Conservation (phyloP, 2,888 invertebrate genomes). For the Gonocerus acuteangulatus region DNA sequence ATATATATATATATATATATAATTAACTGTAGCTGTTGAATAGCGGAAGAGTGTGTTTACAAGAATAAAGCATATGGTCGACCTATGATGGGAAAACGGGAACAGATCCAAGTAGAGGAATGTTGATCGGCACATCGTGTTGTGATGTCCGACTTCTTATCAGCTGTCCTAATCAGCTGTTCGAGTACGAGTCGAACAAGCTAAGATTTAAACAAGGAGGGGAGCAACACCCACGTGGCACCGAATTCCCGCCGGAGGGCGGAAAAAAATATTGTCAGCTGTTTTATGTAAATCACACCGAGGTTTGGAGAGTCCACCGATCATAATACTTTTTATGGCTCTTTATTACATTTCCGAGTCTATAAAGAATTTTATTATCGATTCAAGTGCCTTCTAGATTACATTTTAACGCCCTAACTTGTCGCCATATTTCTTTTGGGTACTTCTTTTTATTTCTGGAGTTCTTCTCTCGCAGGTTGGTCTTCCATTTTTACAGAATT, state of each 20-base stretch:
- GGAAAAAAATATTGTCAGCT: slow-evolving; percentile 21
- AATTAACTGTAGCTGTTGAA: too few species aligned
- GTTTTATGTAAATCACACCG: slow-evolving; percentile 22
- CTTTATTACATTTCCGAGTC: slow-evolving; percentile 22
- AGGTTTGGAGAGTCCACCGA: slow-evolving; percentile 5
- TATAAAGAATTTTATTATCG: slow-evolving; percentile 24
- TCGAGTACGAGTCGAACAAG: too few species aligned
- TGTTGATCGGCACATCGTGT: too few species aligned
- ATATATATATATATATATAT: too few species aligned
- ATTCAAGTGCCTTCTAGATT: slow-evolving; percentile 23
- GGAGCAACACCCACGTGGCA: slow-evolving; percentile 7
- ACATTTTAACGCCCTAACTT: slow-evolving; percentile 24
- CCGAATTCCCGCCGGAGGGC: slow-evolving; percentile 1
- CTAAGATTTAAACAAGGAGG: slow-evolving; percentile 21
- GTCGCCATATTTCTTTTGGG: not conserved
- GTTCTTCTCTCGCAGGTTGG: not conserved
- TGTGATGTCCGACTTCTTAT: too few species aligned
- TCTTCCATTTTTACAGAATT: slow-evolving; percentile 5
- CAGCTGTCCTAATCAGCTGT: too few species aligned
- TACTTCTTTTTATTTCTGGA: slow-evolving; percentile 2
- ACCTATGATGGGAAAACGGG: too few species aligned
- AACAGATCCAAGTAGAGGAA: too few species aligned
- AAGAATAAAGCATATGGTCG: too few species aligned
- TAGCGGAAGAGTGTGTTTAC: too few species aligned
- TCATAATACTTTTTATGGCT: slow-evolving; percentile 22